Base-by-base conservation (phyloP, 30 jellyfish, hydroid and myxozoan species). In the Sanderia malayensis region DNA sequence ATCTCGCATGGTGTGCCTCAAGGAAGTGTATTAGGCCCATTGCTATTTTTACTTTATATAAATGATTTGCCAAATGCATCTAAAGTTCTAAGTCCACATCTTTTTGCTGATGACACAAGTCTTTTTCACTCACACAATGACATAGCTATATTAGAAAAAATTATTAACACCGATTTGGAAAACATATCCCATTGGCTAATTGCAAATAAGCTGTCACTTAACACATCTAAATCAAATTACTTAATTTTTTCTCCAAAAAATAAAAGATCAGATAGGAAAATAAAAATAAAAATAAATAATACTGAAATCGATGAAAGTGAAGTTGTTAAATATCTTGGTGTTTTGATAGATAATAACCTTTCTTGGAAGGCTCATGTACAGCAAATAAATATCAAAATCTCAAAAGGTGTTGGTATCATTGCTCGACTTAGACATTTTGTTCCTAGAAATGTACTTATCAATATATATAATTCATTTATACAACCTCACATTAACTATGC, bases 391-490 rank as follows among this genome's bases (percentile, higher is more conserved):
- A 13, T 19, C 64, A 63, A 11, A 27, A 34, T 63, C 75, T 23
- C 74, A 7, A 31, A 68, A 68, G 81, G 81, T 22, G 18, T 44
- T 30, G 74, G 74, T 24, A 68, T 34, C 81, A 32, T 68, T 0
- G 67, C 25, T 31, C 31, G 25, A 7, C 0, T 68, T 32, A 68
- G 53, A 34, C 74, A 0, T 44, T 41, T 29, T 22, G 34, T 63
- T 30, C 69, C 75, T 20, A 24, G 17, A 0, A 30, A 30, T 30
- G 20, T 18, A 30, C 75, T 63, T 63, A n/a, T 63, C 18, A 63
- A 63, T 30, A 63, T 63, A 9, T 63, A 18, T 34, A 19, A 63
- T 30, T 19, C 57, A 13, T 63, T 63, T 34, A 63, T 63, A 22
- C 67, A 63, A 20, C 34, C 75, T 6, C 66, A 63, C 34, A n/a